These are phyloP conservation scores for Papilio machaon DNA, from an alignment of 1,140 invertebrate species.

Conservation along the genomic window DNA sequence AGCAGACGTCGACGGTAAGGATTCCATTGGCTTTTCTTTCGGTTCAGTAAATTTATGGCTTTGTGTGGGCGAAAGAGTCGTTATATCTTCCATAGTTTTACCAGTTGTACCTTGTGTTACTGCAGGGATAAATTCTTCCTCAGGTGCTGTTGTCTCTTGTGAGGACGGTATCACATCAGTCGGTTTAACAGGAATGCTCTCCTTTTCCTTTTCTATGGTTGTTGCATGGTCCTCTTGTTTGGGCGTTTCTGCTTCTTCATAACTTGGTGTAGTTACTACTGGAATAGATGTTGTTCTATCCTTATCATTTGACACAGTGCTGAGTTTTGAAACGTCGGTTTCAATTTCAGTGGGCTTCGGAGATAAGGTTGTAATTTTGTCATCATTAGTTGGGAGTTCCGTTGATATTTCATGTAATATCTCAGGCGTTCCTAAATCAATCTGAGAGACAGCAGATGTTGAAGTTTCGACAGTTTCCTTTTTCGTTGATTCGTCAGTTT, in stretches of 20 bases:
- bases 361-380: conserved; percentile 35
- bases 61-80: conserved; percentile 47
- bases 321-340: conserved; percentile 10
- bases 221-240: conserved; percentile 24
- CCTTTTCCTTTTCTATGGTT: conserved; percentile 22
- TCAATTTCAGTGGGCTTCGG: neutral
- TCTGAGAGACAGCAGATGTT: neutral
- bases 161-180: neutral
- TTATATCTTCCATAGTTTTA: conserved; percentile 51
- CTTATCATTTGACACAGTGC: neutral
- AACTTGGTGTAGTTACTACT: neutral
- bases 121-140: conserved; percentile 53
- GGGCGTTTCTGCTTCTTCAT: conserved; percentile 23
- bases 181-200: neutral
- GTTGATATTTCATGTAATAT: conserved; percentile 22
- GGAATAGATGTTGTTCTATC: neutral
- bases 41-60: conserved; percentile 53
- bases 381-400: conserved; percentile 42
- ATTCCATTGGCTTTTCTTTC: conserved; percentile 54
- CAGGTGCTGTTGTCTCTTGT: conserved; percentile 51
- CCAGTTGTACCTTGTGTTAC: conserved; percentile 56
- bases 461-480: conserved; percentile 26
- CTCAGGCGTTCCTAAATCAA: conserved; percentile 2
- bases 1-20: conserved; percentile 43
- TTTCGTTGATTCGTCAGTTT: conserved; percentile 10